phyloP scores from a whole-genome alignment of 2,888 invertebrate genomes.

The Meiosimyza decipiens region DNA sequence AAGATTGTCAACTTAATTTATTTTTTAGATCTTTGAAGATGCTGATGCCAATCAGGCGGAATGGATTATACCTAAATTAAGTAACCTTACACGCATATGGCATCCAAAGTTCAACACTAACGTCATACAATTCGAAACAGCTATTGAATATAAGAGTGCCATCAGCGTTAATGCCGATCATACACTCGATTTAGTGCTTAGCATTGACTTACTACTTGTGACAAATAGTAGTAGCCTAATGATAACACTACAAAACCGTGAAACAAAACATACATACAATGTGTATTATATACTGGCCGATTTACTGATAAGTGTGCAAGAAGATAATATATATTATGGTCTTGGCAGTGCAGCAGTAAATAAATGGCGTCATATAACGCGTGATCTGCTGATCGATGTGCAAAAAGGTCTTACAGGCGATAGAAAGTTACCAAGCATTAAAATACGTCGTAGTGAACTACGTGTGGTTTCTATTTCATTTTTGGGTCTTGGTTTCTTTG shows the following conservation, averaged over 20 bases:
- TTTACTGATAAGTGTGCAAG: constrained; percentile 78
- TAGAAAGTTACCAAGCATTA: constrained; percentile 52
- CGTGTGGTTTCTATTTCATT: constrained; percentile 75
- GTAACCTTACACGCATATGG: constrained; percentile 73
- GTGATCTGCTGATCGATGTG: constrained; percentile 90
- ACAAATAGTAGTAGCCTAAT: constrained; percentile 83
- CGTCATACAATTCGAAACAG: constrained; percentile 79
- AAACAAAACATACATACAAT: constrained; percentile 81
- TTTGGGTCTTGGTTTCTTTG: constrained; percentile 78
- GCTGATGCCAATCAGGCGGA: constrained; percentile 75
- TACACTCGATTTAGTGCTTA: constrained; percentile 80
- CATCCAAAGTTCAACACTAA: constrained; percentile 72
- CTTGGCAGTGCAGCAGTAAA: constrained; percentile 73
- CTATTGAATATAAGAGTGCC: constrained; percentile 76
- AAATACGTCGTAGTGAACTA: constrained; percentile 64
- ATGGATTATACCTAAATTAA: constrained; percentile 81
- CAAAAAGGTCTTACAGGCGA: constrained; percentile 84
- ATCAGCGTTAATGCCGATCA: constrained; percentile 69
- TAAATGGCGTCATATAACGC: constrained; percentile 82
- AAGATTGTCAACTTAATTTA: neutral
- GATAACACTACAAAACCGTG: constrained; percentile 81
- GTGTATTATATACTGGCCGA: constrained; percentile 85
- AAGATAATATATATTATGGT: constrained; percentile 87
- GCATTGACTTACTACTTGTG: constrained; percentile 77
- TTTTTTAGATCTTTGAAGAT: constrained; percentile 74